Evolutionary conservation across 2,113 vertebrate genomes (phyloP).

Genomic region (Cepphus grylle): DNA sequence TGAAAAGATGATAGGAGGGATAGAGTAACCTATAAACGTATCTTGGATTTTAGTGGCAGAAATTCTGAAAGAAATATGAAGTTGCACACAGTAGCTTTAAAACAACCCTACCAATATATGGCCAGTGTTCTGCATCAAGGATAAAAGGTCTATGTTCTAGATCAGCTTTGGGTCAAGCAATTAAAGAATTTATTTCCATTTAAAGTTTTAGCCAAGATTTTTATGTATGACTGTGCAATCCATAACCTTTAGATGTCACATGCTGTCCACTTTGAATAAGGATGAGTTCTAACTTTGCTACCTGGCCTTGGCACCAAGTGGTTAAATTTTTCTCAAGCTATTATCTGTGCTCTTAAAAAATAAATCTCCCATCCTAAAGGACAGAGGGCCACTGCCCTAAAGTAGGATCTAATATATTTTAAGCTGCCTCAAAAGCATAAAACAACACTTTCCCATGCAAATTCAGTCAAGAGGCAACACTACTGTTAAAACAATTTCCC

Average conservation of each 20-base stretch:
- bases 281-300: not conserved
- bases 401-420: not conserved
- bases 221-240: not conserved
- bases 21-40: not conserved
- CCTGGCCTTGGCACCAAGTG: not conserved
- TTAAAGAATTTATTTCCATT: not conserved
- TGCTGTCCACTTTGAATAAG: not conserved
- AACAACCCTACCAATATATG: not conserved
- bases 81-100: not conserved
- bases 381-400: constrained; percentile 2
- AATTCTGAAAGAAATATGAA: not conserved
- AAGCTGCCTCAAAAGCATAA: not conserved
- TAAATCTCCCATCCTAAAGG: constrained; percentile 17
- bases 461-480: not conserved
- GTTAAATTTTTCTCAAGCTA: constrained; percentile 44
- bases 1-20: not conserved
- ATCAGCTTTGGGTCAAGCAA: not conserved
- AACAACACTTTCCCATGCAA: not conserved
- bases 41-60: not conserved
- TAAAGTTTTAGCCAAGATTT: not conserved
- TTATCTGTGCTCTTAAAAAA: constrained; percentile 27
- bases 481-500: constrained; percentile 46
- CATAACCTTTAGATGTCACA: not conserved
- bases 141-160: not conserved
- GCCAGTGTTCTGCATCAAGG: not conserved